Evolutionary conservation across 2,113 vertebrate genomes (phyloP), one percentile per base, ranked within the genome.

Genomic region (Mellivora capensis): DNA sequence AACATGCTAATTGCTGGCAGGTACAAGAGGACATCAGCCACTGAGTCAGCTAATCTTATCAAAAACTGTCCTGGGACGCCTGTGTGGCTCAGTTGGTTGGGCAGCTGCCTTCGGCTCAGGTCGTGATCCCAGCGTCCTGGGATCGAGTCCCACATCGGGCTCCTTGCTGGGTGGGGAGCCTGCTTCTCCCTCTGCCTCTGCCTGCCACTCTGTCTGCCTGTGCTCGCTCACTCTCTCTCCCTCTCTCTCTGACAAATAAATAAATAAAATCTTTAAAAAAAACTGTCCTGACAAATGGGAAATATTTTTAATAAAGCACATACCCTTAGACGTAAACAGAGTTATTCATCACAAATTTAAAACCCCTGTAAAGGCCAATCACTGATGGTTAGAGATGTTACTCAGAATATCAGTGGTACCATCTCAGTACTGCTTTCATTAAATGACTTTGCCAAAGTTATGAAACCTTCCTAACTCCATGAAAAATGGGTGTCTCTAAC

Each of bases 401-500:
- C 88, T 90, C 83, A 91, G 82, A 93, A 71, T 97, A 98, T 97
- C 88, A 94, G 57, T 47, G 52, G 64, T n/a, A 93, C 71, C 81
- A 95, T 96, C 88, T 94, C 77, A 97, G 76, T 44, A 57, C 34
- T 62, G 57, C 47, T 95, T 93, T 97, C 86, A 96, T 94, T 95
- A 97, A 97, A 97, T 85, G 90, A 87, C 49, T 96, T 90, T 87
- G 79, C 86, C 89, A 74, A 97, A 97, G 93, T 97, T 96, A 96
- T 85, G 93, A 97, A 96, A 96, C 25, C 87, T 95, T 97, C 86
- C 79, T 93, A 96, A 97, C 93, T 96, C 86, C 57, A 93, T 96
- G 91, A 97, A 97, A 98, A 98, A 96, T 95, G 29, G 67, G 62
- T 93, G 21, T 86, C 74, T 97, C 83, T 94, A 91, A 97, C 86